Evolutionary conservation across 2,113 vertebrate genomes (phyloP), one percentile per base, ranked within the genome.

Genomic region (Columba janthina): DNA sequence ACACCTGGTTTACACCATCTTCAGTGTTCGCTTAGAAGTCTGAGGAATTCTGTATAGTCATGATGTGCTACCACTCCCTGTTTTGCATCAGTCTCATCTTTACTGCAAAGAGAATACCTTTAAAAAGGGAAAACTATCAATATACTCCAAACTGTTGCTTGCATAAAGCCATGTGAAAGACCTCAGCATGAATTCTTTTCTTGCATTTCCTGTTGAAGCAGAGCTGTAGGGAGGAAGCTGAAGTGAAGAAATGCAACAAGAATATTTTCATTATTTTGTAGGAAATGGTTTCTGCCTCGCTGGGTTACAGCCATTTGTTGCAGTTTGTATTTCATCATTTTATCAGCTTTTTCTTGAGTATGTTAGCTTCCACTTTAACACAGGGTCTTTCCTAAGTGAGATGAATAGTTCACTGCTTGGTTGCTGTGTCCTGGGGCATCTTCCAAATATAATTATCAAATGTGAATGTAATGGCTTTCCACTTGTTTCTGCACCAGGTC

Each of bases 371-470:
- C 67, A 74, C 58, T 94, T 90, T 67, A 89, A 92, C 50, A 73
- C 40, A 81, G 54, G 44, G 51, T 32, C 73, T 95, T 90, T 94
- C 87, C 40, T 86, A 94, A 93, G 58, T 81, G 74, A 93, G 75
- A 87, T 58, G 70, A 88, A 95, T 89, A 71, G 84, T 74, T 94
- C 67, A 78, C 20, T 73, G n/a, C 93, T 88, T 87, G 40, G 36
- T 88, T 70, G 38, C 77, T 93, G 58, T 93, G 75, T 95, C 91
- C 89, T 94, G 90, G 64, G 91, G 86, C 92, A 75, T 92, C 48
- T 96, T 97, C 81, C 77, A 93, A 93, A 89, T 87, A 85, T 66
- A 93, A 94, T 97, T 94, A 95, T 82, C 76, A 94, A 91, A 95
- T 50, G 76, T 82, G 81, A 90, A 80, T 72, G 46, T 62, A 92